A percentile compares a stretch with the other conserved stretches of the same genome.
Evolutionary conservation across 2,888 invertebrate species (phyloP).

Genomic region (Drosophila yooni): DNA sequence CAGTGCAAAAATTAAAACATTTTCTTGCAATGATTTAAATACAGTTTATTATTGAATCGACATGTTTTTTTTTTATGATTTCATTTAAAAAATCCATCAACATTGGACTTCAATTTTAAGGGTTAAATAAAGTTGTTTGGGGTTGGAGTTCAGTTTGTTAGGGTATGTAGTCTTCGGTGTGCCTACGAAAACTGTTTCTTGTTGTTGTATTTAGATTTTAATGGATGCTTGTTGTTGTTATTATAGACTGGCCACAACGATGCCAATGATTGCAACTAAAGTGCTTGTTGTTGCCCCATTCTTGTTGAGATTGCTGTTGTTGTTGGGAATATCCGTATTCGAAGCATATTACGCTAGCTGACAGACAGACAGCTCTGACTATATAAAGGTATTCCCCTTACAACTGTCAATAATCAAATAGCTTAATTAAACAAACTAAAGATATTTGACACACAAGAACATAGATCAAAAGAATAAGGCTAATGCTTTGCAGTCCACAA

Average conservation of each 20-base stretch:
- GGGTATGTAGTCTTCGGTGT: conserved; percentile 16
- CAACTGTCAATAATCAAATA: neutral
- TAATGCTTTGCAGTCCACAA: neutral
- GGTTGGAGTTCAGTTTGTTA: neutral
- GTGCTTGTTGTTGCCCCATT: conserved; percentile 23
- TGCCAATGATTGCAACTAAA: conserved; percentile 47
- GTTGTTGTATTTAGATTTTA: conserved; percentile 51
- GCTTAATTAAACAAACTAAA: neutral
- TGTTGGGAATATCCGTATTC: conserved; percentile 6
- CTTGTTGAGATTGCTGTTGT: conserved; percentile 20
- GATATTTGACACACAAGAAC: neutral
- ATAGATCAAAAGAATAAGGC: neutral
- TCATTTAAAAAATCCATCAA: neutral
- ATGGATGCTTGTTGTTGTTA: conserved; percentile 41
- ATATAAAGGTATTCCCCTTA: neutral
- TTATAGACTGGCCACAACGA: conserved; percentile 13
- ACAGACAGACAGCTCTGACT: neutral
- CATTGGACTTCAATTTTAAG: neutral
- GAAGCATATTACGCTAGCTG: neutral
- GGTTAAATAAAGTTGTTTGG: neutral
- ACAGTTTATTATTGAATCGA: neutral
- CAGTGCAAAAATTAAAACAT: neutral
- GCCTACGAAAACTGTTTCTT: neutral
- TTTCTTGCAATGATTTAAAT: neutral
- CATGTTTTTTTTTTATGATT: neutral